Conservation (phyloP, 2,888 invertebrate species). For the Euzophera pinguis region DNA sequence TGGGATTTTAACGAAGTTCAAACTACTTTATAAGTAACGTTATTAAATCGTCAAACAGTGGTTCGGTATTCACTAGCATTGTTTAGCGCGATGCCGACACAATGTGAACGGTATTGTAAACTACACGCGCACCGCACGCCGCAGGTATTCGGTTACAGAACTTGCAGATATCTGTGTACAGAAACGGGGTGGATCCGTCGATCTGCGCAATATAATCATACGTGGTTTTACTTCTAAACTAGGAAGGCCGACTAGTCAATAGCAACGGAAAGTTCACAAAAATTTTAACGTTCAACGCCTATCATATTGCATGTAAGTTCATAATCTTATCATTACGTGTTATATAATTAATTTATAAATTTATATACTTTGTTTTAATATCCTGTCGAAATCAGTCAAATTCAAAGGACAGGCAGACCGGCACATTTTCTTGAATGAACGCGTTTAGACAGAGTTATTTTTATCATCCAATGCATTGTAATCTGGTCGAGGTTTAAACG, state of each 20-base stretch:
- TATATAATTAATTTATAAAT: not conserved
- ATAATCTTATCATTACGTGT: not conserved
- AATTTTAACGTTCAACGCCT: not conserved
- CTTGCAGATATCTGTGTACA: not conserved
- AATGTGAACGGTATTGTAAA: constrained; percentile 47
- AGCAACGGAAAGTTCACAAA: not conserved
- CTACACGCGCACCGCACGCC: constrained; percentile 39
- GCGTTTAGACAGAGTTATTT: not conserved
- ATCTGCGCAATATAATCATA: constrained; percentile 32
- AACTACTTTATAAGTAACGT: not conserved
- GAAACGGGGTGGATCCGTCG: constrained; percentile 45
- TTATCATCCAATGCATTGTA: not conserved
- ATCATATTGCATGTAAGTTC: too few relatives aligned
- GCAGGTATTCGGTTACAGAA: constrained; percentile 48
- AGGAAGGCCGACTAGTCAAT: not conserved
- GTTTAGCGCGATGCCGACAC: constrained; percentile 34
- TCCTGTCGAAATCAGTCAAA: too few relatives aligned
- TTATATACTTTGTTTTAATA: too few relatives aligned
- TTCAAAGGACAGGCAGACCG: too few relatives aligned
- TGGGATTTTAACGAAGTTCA: too few relatives aligned
- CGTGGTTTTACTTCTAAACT: not conserved
- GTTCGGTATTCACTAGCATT: not conserved
- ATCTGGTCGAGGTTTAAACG: not conserved
- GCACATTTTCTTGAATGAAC: not conserved
- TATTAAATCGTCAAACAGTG: not conserved